Conservation (phyloP, 2,113 vertebrate species). For the Barnardius zonarius region DNA sequence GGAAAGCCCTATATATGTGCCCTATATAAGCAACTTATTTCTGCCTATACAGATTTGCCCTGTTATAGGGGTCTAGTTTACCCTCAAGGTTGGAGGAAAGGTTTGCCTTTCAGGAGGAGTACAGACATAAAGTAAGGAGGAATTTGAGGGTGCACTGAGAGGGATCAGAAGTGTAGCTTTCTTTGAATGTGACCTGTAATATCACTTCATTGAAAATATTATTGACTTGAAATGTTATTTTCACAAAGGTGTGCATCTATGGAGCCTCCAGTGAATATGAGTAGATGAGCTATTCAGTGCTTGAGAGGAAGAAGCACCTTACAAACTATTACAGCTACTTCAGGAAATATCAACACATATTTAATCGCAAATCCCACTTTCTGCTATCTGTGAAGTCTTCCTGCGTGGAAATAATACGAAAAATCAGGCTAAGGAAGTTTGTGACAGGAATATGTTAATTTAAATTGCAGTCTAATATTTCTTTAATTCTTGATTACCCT, state of each 20-base stretch:
- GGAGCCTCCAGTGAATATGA: background rate
- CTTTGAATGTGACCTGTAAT: background rate
- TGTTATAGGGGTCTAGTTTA: background rate
- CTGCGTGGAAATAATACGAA: background rate
- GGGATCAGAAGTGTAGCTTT: rapidly evolving
- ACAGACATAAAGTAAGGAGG: background rate
- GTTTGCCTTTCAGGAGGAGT: background rate
- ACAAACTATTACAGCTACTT: background rate
- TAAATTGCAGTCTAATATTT: background rate
- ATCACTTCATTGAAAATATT: background rate
- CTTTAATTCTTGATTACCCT: background rate
- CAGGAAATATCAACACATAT: background rate
- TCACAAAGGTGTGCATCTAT: background rate
- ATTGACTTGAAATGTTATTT: background rate
- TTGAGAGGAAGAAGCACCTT: rapidly evolving
- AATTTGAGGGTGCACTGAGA: background rate
- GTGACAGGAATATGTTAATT: background rate
- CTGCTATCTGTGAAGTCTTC: background rate
- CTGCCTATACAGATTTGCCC: background rate
- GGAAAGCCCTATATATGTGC: background rate
- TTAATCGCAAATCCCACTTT: background rate
- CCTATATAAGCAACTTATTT: background rate
- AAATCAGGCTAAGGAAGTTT: background rate
- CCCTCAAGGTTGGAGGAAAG: background rate
- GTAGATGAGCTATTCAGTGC: background rate